A percentile compares a stretch with the other conserved stretches of the same genome.
Conservation (phyloP, 2,888 invertebrate species). For the Mesorhabditis belari region DNA sequence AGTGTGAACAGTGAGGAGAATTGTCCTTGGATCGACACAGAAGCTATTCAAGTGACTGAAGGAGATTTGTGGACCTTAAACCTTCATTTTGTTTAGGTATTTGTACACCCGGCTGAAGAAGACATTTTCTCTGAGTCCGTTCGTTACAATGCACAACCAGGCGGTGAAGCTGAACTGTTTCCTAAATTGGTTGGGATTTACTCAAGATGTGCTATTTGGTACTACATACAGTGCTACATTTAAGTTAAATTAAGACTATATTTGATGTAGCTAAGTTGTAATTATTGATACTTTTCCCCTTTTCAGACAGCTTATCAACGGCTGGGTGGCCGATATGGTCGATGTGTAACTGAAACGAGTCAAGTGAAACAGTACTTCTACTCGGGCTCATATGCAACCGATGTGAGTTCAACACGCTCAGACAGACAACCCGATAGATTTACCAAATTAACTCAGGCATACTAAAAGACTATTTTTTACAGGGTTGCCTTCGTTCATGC, state of each 20-base stretch:
- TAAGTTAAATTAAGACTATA: too few species aligned
- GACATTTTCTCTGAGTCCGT: conserved; percentile 34
- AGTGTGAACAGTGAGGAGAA: conserved; percentile 26
- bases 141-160: conserved; percentile 23
- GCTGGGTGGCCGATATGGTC: conserved; percentile 27
- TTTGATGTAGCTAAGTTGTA: too few species aligned
- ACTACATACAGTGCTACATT: too few species aligned
- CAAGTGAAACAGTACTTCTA: conserved; percentile 35
- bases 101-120: conserved; percentile 25
- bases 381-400: conserved; percentile 27
- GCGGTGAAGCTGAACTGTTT: not conserved
- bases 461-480: too few species aligned
- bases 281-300: too few species aligned
- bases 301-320: conserved; percentile 24
- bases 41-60: conserved; percentile 19
- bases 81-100: conserved; percentile 11
- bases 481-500: conserved; percentile 40
- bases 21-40: conserved; percentile 28
- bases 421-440: not conserved
- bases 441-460: too few species aligned
- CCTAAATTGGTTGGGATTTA: not conserved
- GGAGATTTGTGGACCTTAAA: not conserved
- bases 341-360: conserved; percentile 19
- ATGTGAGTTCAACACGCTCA: conserved; percentile 22
- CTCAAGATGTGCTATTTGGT: too few species aligned